phyloP scores from a whole-genome alignment of 2,888 invertebrate species.

The Chymomyza procnemis region DNA sequence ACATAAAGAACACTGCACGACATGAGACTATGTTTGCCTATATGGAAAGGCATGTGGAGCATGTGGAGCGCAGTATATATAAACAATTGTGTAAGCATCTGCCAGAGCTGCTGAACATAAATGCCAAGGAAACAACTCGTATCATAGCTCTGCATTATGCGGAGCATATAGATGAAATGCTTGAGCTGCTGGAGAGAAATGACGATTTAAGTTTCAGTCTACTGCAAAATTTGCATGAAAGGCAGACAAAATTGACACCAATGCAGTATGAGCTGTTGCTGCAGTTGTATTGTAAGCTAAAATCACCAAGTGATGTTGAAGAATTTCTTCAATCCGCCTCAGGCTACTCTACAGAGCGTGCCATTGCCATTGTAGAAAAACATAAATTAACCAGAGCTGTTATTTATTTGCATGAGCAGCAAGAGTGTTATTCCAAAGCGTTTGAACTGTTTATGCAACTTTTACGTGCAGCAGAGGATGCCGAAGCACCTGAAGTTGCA shows the following conservation, averaged over 20 bases:
- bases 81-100: conserved; percentile 79
- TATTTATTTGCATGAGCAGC: conserved; percentile 86
- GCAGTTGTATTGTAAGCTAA: conserved; percentile 82
- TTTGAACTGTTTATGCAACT: conserved; percentile 82
- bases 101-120: conserved; percentile 81
- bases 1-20: conserved; percentile 82
- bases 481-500: conserved; percentile 49
- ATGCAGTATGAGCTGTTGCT: conserved; percentile 82
- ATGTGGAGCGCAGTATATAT: conserved; percentile 78
- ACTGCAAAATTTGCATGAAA: conserved; percentile 81
- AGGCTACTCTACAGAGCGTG: conserved; percentile 83
- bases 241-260: conserved; percentile 74
- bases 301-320: conserved; percentile 80
- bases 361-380: conserved; percentile 82
- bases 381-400: conserved; percentile 83
- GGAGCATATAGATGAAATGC: conserved; percentile 78
- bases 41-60: conserved; percentile 79
- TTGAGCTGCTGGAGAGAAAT: conserved; percentile 71
- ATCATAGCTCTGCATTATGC: conserved; percentile 81
- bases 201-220: conserved; percentile 79
- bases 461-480: conserved; percentile 59
- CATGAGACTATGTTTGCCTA: conserved; percentile 83
- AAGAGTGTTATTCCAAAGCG: conserved; percentile 86
- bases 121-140: conserved; percentile 82
- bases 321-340: conserved; percentile 80